Evolutionary conservation across 2,113 vertebrate genomes (phyloP), one percentile per base, ranked within the genome.

Genomic region (Barnardius zonarius): DNA sequence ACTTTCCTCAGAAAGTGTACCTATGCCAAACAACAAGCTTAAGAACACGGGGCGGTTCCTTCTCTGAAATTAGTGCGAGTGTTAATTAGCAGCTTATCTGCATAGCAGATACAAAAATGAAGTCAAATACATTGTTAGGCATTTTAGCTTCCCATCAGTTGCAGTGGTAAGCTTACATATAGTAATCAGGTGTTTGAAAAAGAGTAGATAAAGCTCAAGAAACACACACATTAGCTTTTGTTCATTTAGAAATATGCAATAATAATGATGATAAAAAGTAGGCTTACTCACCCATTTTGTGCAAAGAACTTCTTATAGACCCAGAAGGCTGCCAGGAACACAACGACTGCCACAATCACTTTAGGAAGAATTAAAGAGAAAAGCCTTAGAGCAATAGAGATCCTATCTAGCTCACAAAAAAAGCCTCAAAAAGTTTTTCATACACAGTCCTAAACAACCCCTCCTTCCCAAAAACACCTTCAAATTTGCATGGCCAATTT

Each of bases 261-360:
- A 55, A 35, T 8, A 54, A 9, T 5, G 23, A 14, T 11, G 39
- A 75, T 3, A 30, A 86, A 59, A 59, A 24, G 24, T 14, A 35
- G 17, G 31, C 2, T 94, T 85, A 97, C 89, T 98, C 93, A 97
- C 97, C 95, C 67, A 73, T 90, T 95, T 16, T 88, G 93, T 39
- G 96, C 86, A 43, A 64, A 39, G 66, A 22, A 82, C 23, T 76
- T 89, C 95, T 97, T 97, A 46, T 74, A 96, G 62, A 44, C 1
- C 74, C 86, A 96, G 84, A 79, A 79, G 41, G 62, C 91, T 77
- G 62, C 93, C 93, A 94, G 73, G n/a, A 52, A 25, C 62, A 79
- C 10, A 20, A 69, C 28, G 30, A 69, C 0, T 25, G 33, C 37
- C 81, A 85, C 77, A 44, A 76, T 7, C 48, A 52, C 96, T 97